Percentiles rank a stretch among this genome's conserved stretches.
phyloP scores from a whole-genome alignment of 2,888 invertebrate species.

The Megastigmus dorsalis region DNA sequence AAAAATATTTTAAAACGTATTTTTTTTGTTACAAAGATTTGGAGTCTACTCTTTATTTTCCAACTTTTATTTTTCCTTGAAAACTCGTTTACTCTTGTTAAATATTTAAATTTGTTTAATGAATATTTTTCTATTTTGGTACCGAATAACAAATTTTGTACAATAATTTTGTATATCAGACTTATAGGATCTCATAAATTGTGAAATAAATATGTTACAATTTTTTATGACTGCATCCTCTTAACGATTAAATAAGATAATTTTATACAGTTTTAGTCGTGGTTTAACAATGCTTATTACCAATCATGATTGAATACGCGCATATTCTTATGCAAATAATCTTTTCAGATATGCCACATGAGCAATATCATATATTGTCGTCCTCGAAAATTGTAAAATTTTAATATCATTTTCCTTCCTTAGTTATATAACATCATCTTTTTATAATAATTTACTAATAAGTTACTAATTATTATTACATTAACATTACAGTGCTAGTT shows the following conservation, averaged over 20 bases:
- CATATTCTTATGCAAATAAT: slow-evolving; percentile 1
- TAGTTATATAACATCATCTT: background rate
- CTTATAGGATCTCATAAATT: background rate
- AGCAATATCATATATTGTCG: slow-evolving; percentile 40
- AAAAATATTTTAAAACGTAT: background rate
- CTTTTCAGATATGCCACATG: background rate
- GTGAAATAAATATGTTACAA: background rate
- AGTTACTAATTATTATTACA: background rate
- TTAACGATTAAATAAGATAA: background rate
- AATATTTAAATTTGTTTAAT: background rate
- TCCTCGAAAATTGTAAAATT: background rate
- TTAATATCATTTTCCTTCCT: slow-evolving; percentile 12
- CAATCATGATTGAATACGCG: slow-evolving; percentile 3
- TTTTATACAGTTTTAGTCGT: slow-evolving; percentile 12
- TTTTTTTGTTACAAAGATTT: too few species aligned
- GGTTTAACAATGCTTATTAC: slow-evolving; percentile 25
- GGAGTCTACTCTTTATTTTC: too few species aligned
- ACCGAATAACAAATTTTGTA: background rate
- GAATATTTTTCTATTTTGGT: background rate
- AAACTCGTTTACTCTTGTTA: background rate
- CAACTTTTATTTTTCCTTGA: too few species aligned
- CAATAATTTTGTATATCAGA: background rate
- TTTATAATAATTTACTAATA: slow-evolving; percentile 1
- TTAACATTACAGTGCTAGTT: slow-evolving; percentile 21
- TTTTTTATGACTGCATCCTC: slow-evolving; percentile 1